Conservation (phyloP, 2,888 invertebrate species). For the Gastrophysa polygoni region DNA sequence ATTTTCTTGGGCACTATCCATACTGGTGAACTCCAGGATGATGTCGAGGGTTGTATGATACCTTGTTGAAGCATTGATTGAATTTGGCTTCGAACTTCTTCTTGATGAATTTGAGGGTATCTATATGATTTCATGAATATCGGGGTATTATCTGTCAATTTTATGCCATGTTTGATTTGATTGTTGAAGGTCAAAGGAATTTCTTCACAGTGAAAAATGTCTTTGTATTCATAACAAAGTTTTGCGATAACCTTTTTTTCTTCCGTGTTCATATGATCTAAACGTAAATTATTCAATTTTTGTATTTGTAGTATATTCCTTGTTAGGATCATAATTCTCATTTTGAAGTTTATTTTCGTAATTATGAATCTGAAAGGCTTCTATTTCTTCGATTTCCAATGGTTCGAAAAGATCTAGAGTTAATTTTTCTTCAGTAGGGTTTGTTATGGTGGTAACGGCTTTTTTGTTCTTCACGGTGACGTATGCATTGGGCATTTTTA, state of each 20-base stretch:
- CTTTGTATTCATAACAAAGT: neutral
- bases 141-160: neutral
- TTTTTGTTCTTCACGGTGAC: too few relatives aligned
- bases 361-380: too few relatives aligned
- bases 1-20: conserved; percentile 27
- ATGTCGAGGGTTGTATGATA: conserved; percentile 17
- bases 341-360: too few relatives aligned
- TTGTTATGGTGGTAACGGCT: too few relatives aligned
- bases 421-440: too few relatives aligned
- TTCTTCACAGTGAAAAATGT: neutral
- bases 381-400: too few relatives aligned
- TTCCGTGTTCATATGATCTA: neutral
- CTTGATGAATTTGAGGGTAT: neutral
- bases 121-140: conserved; percentile 1
- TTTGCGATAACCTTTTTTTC: neutral
- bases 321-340: too few relatives aligned
- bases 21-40: conserved; percentile 20
- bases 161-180: neutral
- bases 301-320: neutral
- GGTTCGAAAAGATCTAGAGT: too few relatives aligned
- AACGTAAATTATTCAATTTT: neutral
- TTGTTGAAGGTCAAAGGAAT: neutral
- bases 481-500: too few relatives aligned
- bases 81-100: conserved; percentile 12
- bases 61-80: conserved; percentile 14